Evolutionary conservation across 2,888 invertebrate species (phyloP), one percentile per base, ranked within the genome.

Genomic region (Eumacrocentrus americanus): DNA sequence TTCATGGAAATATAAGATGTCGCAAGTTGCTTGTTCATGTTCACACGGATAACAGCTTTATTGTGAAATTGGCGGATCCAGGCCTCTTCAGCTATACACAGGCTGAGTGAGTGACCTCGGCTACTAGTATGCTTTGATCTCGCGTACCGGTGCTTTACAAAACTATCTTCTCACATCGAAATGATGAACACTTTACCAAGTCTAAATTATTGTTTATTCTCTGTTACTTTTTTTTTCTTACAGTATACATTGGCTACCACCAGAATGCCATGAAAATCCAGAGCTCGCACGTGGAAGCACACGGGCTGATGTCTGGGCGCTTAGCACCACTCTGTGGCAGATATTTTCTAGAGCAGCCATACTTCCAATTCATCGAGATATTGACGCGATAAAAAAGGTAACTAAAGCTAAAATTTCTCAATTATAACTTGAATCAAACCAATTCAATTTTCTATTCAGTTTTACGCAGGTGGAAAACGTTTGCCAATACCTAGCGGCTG

Each of bases 291-390:
- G 87, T 75, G 82, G 84, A 7, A 90, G 89, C 16, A 84, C 86
- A 0, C 84, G 88, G 54, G 91, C 92, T 9, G 96, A 96, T 74
- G 88, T 95, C 18, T 97, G 94, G 93, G 94, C 96, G 3, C 90
- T 92, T 75, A 94, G 92, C 0, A 96, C 95, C 2, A 95, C 95
- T 0, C 79, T 95, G 14, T 96, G 95, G 93, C 93, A 96, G 81
- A 91, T 96, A 69, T 96, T 95, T 82, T 89, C 91, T 0, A 89
- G 87, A 69, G 95, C 95, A 1, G 84, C 76, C 12, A 71, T 78
- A 46, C 83, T 85, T 42, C 76, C 77, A 3, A 64, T 68, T 3
- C 72, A 77, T 55, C 67, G 69, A 44, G 75, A 81, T 46, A 59
- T 74, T 35, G 71, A 76, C 35, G 67, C 72, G n/a, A 75, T 83